Percentiles rank a stretch among this genome's conserved stretches.
Conservation (phyloP, 2,888 invertebrate species). For the Gastrophysa polygoni region DNA sequence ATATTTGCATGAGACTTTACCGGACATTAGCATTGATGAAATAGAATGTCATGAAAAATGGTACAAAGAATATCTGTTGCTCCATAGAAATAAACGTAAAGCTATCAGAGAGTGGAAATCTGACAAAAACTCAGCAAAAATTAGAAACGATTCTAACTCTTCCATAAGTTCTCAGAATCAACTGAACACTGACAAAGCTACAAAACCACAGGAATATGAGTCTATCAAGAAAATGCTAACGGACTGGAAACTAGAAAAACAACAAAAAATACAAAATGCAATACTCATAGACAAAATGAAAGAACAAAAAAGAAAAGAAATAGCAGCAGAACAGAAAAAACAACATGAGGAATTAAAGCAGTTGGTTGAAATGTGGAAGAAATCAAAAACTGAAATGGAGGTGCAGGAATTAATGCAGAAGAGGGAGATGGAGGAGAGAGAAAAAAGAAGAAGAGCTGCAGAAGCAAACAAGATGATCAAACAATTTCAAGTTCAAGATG, state of each 20-base stretch:
- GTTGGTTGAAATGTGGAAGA: conserved; percentile 44
- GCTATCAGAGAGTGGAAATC: conserved; percentile 59
- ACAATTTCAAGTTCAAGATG: conserved; percentile 53
- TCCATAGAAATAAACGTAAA: conserved; percentile 57
- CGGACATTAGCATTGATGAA: conserved; percentile 52
- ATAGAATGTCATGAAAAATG: conserved; percentile 60
- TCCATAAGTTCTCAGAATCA: not conserved
- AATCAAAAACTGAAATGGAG: conserved; percentile 35
- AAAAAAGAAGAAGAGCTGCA: conserved; percentile 37
- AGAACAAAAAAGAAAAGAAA: conserved; percentile 33
- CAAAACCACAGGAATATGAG: conserved; percentile 20
- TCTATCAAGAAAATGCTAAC: conserved; percentile 37
- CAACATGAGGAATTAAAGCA: conserved; percentile 45
- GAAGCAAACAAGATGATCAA: conserved; percentile 54
- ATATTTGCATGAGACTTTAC: conserved; percentile 42
- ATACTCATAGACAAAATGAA: conserved; percentile 31
- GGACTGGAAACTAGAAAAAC: conserved; percentile 48
- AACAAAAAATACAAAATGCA: conserved; percentile 51
- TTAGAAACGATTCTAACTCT: not conserved
- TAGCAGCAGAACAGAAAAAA: conserved; percentile 40
- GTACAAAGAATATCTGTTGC: conserved; percentile 58
- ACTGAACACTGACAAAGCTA: conserved; percentile 15
- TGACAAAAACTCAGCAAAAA: conserved; percentile 38
- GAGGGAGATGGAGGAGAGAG: conserved; percentile 36
- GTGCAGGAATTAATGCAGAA: conserved; percentile 35